Base-by-base conservation (phyloP, 2,888 invertebrate genomes). In the Drosophila robusta region DNA sequence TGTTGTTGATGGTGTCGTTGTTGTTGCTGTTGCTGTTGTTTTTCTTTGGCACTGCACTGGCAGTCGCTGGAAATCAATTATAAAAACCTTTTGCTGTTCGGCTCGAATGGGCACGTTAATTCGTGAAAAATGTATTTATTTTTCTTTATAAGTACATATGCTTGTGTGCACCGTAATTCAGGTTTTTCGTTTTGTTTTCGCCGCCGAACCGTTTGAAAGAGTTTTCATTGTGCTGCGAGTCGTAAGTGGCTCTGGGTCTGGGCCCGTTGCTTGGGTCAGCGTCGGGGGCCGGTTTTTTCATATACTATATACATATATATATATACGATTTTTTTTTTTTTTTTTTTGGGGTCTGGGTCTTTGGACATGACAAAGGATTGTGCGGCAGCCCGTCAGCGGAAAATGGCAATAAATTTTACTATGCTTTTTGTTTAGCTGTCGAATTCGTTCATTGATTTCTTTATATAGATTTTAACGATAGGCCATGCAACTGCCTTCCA, bases 11-110 rank as follows among this genome's bases (percentile, higher is more conserved):
- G 14, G 16, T 56, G 24, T 26, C 70, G 46, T 50, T 44, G 24
- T 36, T 47, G 41, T 77, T 74, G 34, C 41, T 42, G 32, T 55
- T 61, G 32, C 4, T 32, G 22, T 44, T 60, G 70, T 64, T 77
- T 74, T 84, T 55, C 69, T 69, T 70, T 68, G 51, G 73, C 67
- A 57, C 56, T 64, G 78, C 34, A 34, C 34, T 34, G 34, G 34
- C 79, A 78, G 87, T 73, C 88, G 83, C 61, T 85, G 88, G 83
- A 82, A 82, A 82, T 82, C 82, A 82, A 82, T 82, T 82, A 88
- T 86, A 76, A 85, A 80, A 86, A 78, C 78, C 88, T 76, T 82
- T 88, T 73, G 82, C 63, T 67, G 88, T 88, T 82, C 73, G 62
- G 80, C 82, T 79, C 65, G 75, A 82, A 67, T 79, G 86, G 73